Percentiles rank a stretch among this genome's conserved stretches.
Conservation (phyloP, 2,888 invertebrate species). For the Eristalinus sepulchralis region DNA sequence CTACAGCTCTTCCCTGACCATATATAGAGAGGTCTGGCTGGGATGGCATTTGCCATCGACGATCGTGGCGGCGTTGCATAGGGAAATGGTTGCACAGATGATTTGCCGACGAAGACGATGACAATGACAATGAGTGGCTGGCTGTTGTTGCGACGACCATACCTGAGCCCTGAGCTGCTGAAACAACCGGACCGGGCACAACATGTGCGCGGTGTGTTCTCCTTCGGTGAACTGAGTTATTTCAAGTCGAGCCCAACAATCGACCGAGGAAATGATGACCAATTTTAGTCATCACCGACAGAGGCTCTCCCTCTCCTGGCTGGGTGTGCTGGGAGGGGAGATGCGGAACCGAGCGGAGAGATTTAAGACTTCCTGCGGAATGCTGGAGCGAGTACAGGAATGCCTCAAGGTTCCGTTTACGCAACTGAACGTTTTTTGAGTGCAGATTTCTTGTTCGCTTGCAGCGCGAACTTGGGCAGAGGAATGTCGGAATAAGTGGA, state of each 20-base stretch:
- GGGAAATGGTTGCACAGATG: slow-evolving; percentile 35
- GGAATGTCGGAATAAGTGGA: not conserved
- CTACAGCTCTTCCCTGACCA: slow-evolving; percentile 47
- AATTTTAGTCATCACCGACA: slow-evolving; percentile 47
- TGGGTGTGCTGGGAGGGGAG: slow-evolving; percentile 17
- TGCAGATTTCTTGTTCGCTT: not conserved
- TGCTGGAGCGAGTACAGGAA: not conserved
- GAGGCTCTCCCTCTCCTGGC: slow-evolving; percentile 28
- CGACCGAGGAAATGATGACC: slow-evolving; percentile 51
- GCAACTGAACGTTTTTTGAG: not conserved
- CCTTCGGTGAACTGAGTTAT: slow-evolving; percentile 53
- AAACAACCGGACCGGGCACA: slow-evolving; percentile 53
- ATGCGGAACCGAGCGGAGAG: slow-evolving; percentile 37
- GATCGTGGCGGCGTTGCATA: slow-evolving; percentile 3
- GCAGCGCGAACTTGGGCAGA: not conserved
- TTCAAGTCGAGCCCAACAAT: slow-evolving; percentile 42
- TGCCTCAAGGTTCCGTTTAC: slow-evolving; percentile 8
- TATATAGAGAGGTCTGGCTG: slow-evolving; percentile 58
- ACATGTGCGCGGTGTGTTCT: slow-evolving; percentile 40
- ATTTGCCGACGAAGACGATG: slow-evolving; percentile 63
- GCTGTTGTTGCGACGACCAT: not conserved
- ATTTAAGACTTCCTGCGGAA: slow-evolving; percentile 38
- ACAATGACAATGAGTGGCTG: slow-evolving; percentile 34
- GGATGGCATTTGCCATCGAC: slow-evolving; percentile 56
- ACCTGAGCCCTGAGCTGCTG: not conserved